Evolutionary conservation across 2,888 invertebrate genomes (phyloP), one percentile per base, ranked within the genome.

Genomic region (Alloplasta piceator): DNA sequence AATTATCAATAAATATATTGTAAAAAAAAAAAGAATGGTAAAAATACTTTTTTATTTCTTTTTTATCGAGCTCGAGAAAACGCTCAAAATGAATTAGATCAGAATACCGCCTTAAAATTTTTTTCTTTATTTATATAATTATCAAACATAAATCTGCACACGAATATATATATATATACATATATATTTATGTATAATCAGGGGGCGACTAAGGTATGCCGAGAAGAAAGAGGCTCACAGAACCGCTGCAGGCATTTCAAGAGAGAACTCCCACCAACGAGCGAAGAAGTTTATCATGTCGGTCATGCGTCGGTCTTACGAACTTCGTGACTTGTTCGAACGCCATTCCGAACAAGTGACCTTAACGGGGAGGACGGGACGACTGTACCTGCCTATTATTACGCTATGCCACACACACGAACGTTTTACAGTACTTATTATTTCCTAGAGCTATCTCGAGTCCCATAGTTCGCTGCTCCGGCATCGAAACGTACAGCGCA

Each of bases 261-360:
- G 75, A 66, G 78, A 64, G 77, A 56, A 55, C 76, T 43, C 46
- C 26, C 63, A 61, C 36, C 50, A 68, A 39, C 46, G 67, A 43
- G 56, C 55, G 68, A 73, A 76, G 66, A 60, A 66, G 66, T 80
- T 86, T 83, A 83, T 88, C 86, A 87, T 85, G 85, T 87, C 83
- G 85, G 85, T 87, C 86, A 88, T 86, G 86, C 85, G 80, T 84
- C 61, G 80, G 66, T 83, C 82, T 74, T 84, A 87, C 85, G 75
- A 74, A 66, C 82, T 72, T 78, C 87, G 86, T 89, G 90, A 88
- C 87, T 90, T 83, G 87, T 88, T 88, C 83, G 84, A 86, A 85
- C 85, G 83, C 60, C 84, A 84, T 88, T 76, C 67, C 78, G 85
- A 85, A 87, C 88, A 89, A 89, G 86, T 87, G 87, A 89, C 88